Percentiles rank a stretch among this genome's conserved stretches.
Conservation (phyloP, 2,888 invertebrate genomes). For the Parthenolecanium corni region DNA sequence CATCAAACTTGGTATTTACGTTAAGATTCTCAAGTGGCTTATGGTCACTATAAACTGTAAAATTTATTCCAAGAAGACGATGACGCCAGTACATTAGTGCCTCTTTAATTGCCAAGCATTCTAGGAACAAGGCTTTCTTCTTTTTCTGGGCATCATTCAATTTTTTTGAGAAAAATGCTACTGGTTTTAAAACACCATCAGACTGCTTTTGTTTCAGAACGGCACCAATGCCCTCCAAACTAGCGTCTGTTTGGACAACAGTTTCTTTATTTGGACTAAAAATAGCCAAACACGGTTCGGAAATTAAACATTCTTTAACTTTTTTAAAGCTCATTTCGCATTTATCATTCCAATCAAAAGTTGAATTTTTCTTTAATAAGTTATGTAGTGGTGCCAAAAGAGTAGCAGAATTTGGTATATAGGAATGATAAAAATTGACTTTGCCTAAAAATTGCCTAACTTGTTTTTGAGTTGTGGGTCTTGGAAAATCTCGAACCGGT, state of each 20-base stretch:
- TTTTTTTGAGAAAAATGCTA: constrained; percentile 34
- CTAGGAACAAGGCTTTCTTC: constrained; percentile 28
- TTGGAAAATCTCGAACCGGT: constrained; percentile 17
- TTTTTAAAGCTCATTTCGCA: constrained; percentile 29
- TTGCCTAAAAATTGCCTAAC: constrained; percentile 28
- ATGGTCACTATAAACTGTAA: constrained; percentile 26
- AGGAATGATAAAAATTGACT: too few relatives aligned
- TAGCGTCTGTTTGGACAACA: constrained; percentile 32
- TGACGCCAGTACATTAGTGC: constrained; percentile 29
- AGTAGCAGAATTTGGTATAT: constrained; percentile 15
- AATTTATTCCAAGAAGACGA: constrained; percentile 24
- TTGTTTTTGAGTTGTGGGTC: constrained; percentile 16
- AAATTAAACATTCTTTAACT: constrained; percentile 26
- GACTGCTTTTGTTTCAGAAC: too few relatives aligned
- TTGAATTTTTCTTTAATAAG: constrained; percentile 29
- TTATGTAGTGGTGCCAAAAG: constrained; percentile 20
- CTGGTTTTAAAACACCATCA: constrained; percentile 31
- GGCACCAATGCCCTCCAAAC: too few relatives aligned
- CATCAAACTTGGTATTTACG: constrained; percentile 31
- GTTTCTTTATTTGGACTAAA: constrained; percentile 31
- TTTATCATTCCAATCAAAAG: constrained; percentile 31
- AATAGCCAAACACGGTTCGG: constrained; percentile 29
- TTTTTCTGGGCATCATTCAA: constrained; percentile 32
- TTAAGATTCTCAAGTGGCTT: constrained; percentile 32
- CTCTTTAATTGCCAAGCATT: constrained; percentile 29